Conservation (phyloP, 2,113 vertebrate species). For the Lanius ludovicianus region DNA sequence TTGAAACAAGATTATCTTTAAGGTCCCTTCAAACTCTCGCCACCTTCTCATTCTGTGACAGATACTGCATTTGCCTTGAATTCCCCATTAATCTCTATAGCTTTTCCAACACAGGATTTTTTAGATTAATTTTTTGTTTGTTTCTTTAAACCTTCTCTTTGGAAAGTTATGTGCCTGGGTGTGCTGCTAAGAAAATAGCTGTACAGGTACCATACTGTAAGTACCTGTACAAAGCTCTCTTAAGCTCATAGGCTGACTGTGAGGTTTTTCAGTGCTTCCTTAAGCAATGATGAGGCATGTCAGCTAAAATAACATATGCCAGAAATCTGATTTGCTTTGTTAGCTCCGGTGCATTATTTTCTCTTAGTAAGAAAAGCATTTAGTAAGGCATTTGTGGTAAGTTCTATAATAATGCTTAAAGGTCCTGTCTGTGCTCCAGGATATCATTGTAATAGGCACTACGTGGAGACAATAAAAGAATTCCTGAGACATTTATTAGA, state of each 20-base stretch:
- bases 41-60: background rate
- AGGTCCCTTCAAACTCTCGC: background rate
- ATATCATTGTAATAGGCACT: background rate
- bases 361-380: background rate
- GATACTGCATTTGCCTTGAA: background rate
- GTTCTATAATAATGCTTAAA: background rate
- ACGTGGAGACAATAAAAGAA: background rate
- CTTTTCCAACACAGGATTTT: background rate
- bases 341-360: background rate
- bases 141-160: background rate
- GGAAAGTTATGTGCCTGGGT: background rate
- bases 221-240: background rate
- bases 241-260: background rate
- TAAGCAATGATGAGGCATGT: background rate
- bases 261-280: background rate
- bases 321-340: background rate
- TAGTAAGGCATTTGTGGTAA: background rate
- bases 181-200: background rate
- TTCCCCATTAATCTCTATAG: background rate
- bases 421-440: fast-evolving
- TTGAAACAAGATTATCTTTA: background rate
- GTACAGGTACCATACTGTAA: background rate
- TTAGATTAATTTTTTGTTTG: background rate
- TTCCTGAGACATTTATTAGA: background rate
- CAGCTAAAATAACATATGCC: background rate